Base-by-base conservation (phyloP, 2,113 vertebrate species). In the Neogobius melanostomus region DNA sequence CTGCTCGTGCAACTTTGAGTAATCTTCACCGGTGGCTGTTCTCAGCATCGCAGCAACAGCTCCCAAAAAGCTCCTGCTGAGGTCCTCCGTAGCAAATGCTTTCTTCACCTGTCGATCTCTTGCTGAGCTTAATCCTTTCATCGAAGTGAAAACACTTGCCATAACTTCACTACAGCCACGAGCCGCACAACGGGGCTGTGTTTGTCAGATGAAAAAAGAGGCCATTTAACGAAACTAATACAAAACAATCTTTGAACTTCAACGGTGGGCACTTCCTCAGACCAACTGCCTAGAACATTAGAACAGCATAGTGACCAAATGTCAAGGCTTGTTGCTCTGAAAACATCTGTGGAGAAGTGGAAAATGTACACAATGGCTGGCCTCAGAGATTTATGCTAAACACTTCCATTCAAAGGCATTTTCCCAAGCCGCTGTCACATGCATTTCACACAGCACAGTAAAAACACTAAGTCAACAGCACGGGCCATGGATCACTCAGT, bases 201-300 rank as follows among this genome's bases (percentile, higher is more conserved):
- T 36, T 36, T 2, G 28, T 36, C 28, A 36, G 28, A 36, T 36
- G 28, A 36, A 36, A 4, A 36, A 36, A 36, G 28, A 36, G 4
- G 28, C 28, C 28, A 36, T 36, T 36, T 3, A 36, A 36, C 28
- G 1, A 36, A 36, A 36, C 28, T 36, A 36, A 36, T 36, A 5
- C 28, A 36, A 36, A 36, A 5, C 28, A 36, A 36, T 36, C 28
- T 36, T 36, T 4, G 4, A 36, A 5, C 28, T 36, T 76, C 85
- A 84, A 83, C 81, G 88, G 85, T 74, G 67, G 70, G 79, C 77
- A 77, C 71, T 36, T 2, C 28, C 70, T 84, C 52, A 78, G 81
- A 68, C 85, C 80, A 81, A 72, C 77, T 77, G 71, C 64, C 78
- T 72, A 15, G 60, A 64, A 81, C 46, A 62, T 85, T 85, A 61